These are phyloP conservation scores for Lycopodina hypogea DNA, from an alignment of 37 sponge, comb jelly and placozoan species.

Conservation along the genomic window DNA sequence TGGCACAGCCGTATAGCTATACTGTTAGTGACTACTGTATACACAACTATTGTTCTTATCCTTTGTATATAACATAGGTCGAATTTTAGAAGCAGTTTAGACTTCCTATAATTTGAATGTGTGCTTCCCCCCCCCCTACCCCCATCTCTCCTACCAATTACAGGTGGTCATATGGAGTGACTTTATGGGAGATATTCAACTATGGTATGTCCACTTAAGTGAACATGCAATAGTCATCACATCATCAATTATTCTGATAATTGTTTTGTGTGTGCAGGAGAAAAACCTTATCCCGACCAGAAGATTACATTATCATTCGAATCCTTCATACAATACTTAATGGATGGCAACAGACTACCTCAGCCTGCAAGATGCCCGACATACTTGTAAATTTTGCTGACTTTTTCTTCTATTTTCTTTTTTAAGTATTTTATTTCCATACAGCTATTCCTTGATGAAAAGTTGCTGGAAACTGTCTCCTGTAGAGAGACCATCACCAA, in stretches of 20 bases:
- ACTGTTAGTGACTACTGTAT: no score
- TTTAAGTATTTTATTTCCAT: not conserved
- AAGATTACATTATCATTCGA: slow-evolving; percentile 14
- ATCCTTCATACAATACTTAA: slow-evolving; percentile 30
- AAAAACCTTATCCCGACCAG: slow-evolving; percentile 39
- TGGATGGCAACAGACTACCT: slow-evolving; percentile 54
- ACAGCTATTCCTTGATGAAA: slow-evolving; percentile 46
- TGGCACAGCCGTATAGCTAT: no score
- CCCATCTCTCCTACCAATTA: not conserved
- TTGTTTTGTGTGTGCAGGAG: slow-evolving; percentile 14
- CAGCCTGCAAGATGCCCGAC: slow-evolving; percentile 53
- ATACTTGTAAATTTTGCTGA: slow-evolving; percentile 41
- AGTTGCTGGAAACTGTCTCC: slow-evolving; percentile 51
- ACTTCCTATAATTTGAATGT: no score
- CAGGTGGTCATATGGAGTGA: slow-evolving; percentile 79
- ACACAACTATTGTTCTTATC: not conserved
- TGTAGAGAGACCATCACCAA: slow-evolving; percentile 27
- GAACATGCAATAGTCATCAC: not conserved
- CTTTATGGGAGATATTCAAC: slow-evolving; percentile 70
- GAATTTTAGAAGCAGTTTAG: no score
- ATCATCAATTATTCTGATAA: not conserved
- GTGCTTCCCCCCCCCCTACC: no score
- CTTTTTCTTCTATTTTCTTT: not conserved
- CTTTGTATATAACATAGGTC: not conserved
- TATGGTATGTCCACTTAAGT: slow-evolving; percentile 51